Evolutionary conservation across 64 coral and sea anemone species (phyloP), one percentile per base, ranked within the genome.

Genomic region (Stichodactyla mertensii): DNA sequence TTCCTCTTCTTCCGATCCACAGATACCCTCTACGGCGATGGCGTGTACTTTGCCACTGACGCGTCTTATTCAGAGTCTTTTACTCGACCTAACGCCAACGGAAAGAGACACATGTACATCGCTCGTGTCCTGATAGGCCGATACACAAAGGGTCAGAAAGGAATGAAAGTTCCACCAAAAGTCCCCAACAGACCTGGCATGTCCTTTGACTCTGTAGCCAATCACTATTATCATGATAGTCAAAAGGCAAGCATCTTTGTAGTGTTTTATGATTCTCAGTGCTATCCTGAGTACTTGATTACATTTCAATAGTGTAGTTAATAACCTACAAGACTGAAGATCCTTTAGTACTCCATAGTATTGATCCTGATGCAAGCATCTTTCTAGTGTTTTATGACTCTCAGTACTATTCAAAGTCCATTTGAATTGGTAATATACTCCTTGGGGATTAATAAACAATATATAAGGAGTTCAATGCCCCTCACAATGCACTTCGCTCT

Each of bases 241-340:
- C 16, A 10, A 15, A 4, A 64, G 31, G 69, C 69, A 55, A 85
- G 24, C 27, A 85, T 85, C 5, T 85, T 77, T 78, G 88, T 90
- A 15, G 64, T 85, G n/a, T 90, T 51, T 57, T 16, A 90, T 11
- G 88, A 90, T 54, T 19, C 27, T 10, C 88, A 90, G 66, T 85
- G 82, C 69, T 90, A 90, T 51, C 82, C 88, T 15, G 85, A 91
- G 27, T 91, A 91, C 77, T 74, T 91, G 16, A 91, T 91, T 13
- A 91, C 89, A 9, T 86, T 86, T 12, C 69, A 74, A 14, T 74
- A 74, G 69, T 19, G 62, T 66, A 16, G 57, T 45, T 58, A 58
- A 58, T 58, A 58, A 58, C 56, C 56, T 61, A 61, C 10, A 61
- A 61, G 11, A 61, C 14, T 61, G 59, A 16, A 15, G 13, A 61